Base-by-base conservation (phyloP, 2,888 invertebrate species). In the Latrodectus elegans region DNA sequence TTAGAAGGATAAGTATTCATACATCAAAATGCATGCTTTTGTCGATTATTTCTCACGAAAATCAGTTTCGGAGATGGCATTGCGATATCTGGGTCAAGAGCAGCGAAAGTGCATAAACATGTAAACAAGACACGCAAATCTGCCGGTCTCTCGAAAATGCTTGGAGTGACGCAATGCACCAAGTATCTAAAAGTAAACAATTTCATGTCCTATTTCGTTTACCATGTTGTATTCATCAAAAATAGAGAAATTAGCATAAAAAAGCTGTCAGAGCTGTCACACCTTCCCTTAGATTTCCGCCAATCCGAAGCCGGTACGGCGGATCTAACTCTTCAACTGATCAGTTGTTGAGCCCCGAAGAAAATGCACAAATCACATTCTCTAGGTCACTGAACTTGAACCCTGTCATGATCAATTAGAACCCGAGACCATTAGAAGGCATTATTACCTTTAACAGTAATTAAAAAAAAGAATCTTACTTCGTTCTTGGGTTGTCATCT, bases 311-410 rank as follows among this genome's bases (percentile, higher is more conserved):
- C 15, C 14, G 51, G 1, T n/a, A 10, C 8, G 14, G 60, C 51
- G 64, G 64, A 72, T 55, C 51, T 15, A n/a, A n/a, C n/a, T 52
- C 15, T 53, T 26, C 9, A n/a, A 17, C 17, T 38, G 10, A 17
- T 12, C 53, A 70, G 70, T 17, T n/a, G 15, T 49, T n/a, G 49
- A 51, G 38, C 22, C 14, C 22, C 14, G 14, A 51, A 10, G 12
- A 60, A 71, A 71, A 70, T 15, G 26, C 38, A 17, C 51, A 65
- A 80, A 72, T 80, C 49, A 80, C 38, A 52, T 60, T 60, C 26
- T 60, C 15, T 71, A 72, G 80, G 80, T 80, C 80, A 80, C 70
- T 80, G 80, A 80, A 80, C 80, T 80, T 80, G 64, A 52, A 60
- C 52, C 70, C 53, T 76, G 76, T 65, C 65, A 65, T 49, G 49